Percentiles rank a stretch among this genome's conserved stretches.
Evolutionary conservation across 2,113 vertebrate species (phyloP).

Genomic region (Myiagra hebetior): DNA sequence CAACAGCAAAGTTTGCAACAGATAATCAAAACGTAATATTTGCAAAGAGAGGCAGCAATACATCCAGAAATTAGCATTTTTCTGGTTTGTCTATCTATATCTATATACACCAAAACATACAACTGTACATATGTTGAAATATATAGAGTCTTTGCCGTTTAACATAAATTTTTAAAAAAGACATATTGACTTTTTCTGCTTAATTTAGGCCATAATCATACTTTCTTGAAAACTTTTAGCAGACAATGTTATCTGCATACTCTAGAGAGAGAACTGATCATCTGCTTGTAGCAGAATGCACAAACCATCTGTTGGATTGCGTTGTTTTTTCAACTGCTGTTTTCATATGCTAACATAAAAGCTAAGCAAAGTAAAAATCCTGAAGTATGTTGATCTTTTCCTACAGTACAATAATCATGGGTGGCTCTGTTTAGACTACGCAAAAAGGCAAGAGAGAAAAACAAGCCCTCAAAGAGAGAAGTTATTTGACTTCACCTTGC

Average conservation of each 20-base stretch:
- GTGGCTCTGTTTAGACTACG: not conserved
- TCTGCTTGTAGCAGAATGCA: slow-evolving; percentile 12
- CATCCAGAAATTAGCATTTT: not conserved
- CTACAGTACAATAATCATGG: not conserved
- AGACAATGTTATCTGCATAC: not conserved
- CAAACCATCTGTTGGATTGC: slow-evolving; percentile 5
- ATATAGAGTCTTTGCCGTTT: not conserved
- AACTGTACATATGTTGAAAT: not conserved
- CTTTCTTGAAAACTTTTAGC: not conserved
- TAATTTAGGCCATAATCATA: not conserved
- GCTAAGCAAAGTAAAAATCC: not conserved
- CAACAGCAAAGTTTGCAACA: not conserved
- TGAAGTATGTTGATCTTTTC: not conserved
- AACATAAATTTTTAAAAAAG: not conserved
- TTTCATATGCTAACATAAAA: not conserved
- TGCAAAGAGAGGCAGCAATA: not conserved
- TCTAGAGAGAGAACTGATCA: not conserved
- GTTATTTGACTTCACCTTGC: slow-evolving; percentile 1
- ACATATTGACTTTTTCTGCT: not conserved
- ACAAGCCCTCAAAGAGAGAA: not conserved
- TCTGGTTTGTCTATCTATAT: not conserved
- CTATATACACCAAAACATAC: not conserved
- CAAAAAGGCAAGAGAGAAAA: not conserved
- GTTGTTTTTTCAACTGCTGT: not conserved
- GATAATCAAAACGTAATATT: not conserved